These are phyloP conservation scores for Gymnodraco acuticeps DNA, from an alignment of 2,797 vertebrate genomes.

Conservation along the genomic window DNA sequence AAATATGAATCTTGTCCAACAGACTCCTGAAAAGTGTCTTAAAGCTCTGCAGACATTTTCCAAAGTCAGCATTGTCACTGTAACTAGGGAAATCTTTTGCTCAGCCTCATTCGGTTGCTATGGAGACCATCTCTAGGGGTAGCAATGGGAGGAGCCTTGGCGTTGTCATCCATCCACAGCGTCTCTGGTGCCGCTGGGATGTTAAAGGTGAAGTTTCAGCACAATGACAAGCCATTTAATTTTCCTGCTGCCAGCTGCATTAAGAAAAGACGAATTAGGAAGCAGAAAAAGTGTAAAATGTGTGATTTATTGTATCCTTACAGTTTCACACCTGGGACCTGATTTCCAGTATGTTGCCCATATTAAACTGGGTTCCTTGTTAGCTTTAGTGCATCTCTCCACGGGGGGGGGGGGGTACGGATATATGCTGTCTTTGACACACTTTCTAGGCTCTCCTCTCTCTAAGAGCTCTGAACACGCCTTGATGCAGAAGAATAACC, in stretches of 20 bases:
- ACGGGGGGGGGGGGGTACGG: background rate
- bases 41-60: constrained; percentile 31
- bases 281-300: constrained; percentile 14
- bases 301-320: constrained; percentile 4
- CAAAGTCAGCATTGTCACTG: constrained; percentile 52
- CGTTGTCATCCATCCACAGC: constrained; percentile 71
- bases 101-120: constrained; percentile 77
- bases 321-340: constrained; percentile 32
- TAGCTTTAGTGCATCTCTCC: constrained; percentile 11
- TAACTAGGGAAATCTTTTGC: constrained; percentile 56
- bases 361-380: constrained; percentile 17
- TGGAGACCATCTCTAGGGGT: constrained; percentile 72
- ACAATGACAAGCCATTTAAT: constrained; percentile 71
- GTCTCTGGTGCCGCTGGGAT: constrained; percentile 51
- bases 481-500: constrained; percentile 73
- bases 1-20: background rate
- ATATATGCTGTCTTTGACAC: constrained; percentile 41
- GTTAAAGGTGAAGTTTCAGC: constrained; percentile 69
- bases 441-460: constrained; percentile 51
- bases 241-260: constrained; percentile 41
- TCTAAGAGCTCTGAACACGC: constrained; percentile 62
- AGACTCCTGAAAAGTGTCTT: background rate
- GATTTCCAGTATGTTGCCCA: constrained; percentile 13
- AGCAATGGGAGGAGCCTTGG: constrained; percentile 67
- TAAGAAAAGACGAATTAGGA: constrained; percentile 24